Conservation (phyloP, 2,888 invertebrate genomes). For the Gibbula magus region DNA sequence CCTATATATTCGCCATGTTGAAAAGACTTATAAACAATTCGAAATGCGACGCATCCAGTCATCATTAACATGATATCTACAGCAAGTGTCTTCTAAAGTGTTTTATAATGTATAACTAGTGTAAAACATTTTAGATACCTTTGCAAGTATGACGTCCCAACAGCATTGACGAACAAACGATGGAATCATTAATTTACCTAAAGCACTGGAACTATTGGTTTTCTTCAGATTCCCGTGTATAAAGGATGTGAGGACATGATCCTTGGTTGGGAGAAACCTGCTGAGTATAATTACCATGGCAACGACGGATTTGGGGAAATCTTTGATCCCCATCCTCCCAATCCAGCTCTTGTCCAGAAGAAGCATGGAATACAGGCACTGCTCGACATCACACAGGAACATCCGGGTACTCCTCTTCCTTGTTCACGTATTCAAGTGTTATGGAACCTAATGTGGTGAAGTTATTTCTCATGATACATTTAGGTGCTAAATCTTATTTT, state of each 20-base stretch:
- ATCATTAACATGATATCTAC: too few species aligned
- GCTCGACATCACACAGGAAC: slow-evolving; percentile 78
- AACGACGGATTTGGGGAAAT: slow-evolving; percentile 84
- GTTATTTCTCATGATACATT: too few species aligned
- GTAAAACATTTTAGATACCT: too few species aligned
- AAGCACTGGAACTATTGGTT: not conserved
- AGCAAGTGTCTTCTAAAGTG: too few species aligned
- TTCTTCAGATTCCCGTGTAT: slow-evolving; percentile 77
- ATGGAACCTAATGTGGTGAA: too few species aligned
- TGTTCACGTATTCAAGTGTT: too few species aligned
- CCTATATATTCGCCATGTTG: too few species aligned
- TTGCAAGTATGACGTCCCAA: too few species aligned
- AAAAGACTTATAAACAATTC: too few species aligned
- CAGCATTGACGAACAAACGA: not conserved
- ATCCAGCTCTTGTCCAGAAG: slow-evolving; percentile 71
- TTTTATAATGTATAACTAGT: too few species aligned
- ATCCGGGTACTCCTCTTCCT: slow-evolving; percentile 59
- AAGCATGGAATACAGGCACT: slow-evolving; percentile 81
- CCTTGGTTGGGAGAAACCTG: slow-evolving; percentile 39
- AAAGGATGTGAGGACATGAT: slow-evolving; percentile 71
- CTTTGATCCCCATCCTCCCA: slow-evolving; percentile 73
- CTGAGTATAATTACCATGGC: slow-evolving; percentile 79
- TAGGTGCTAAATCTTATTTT: too few species aligned
- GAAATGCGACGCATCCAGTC: too few species aligned
- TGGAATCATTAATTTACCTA: not conserved